Conservation (phyloP, 1,140 invertebrate genomes). For the Elymnias hypermnestra region DNA sequence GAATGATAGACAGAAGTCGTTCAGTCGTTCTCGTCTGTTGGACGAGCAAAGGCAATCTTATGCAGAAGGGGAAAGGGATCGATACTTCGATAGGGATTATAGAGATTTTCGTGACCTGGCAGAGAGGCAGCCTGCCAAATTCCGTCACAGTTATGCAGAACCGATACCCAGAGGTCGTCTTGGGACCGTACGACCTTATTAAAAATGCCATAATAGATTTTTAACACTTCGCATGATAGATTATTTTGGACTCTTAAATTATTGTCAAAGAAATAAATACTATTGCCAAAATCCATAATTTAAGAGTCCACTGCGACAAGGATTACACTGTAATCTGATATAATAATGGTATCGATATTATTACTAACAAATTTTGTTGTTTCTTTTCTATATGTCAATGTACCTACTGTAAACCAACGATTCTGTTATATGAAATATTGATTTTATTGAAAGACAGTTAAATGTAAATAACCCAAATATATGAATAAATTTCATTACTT, state of each 20-base stretch:
- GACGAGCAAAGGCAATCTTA: constrained; percentile 64
- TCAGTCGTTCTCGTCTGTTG: constrained; percentile 62
- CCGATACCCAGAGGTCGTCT: constrained; percentile 68
- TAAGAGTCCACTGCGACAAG: constrained; percentile 8
- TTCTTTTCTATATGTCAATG: constrained; percentile 5
- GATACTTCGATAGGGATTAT: constrained; percentile 62
- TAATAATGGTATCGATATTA: constrained; percentile 7
- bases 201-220: constrained; percentile 64
- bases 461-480: constrained; percentile 17
- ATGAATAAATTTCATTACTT: constrained; percentile 11
- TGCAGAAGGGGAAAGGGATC: constrained; percentile 59
- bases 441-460: background rate
- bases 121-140: constrained; percentile 63
- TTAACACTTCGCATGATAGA: constrained; percentile 17
- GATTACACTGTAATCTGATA: constrained; percentile 16
- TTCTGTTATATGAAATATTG: constrained; percentile 5
- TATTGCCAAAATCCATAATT: background rate
- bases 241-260: background rate
- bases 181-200: constrained; percentile 69
- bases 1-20: constrained; percentile 61
- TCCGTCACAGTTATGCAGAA: constrained; percentile 72
- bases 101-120: constrained; percentile 61
- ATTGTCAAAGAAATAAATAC: background rate
- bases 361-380: constrained; percentile 10
- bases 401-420: constrained; percentile 14